Conservation (phyloP, 2,888 invertebrate genomes). For the Seladonia tumulorum region DNA sequence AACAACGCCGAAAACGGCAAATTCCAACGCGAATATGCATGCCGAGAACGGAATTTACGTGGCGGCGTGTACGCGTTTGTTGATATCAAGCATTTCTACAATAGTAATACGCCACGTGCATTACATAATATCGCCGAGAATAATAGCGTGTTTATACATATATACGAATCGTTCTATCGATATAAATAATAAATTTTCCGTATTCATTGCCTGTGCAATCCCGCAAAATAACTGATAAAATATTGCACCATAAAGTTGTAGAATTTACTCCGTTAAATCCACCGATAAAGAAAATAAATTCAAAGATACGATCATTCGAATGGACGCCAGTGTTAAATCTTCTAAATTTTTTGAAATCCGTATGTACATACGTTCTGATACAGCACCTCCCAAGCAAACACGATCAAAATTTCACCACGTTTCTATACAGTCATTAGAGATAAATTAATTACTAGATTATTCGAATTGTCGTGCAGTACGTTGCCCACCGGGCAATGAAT, state of each 20-base stretch:
- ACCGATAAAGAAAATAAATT: no score
- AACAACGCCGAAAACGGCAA: neutral
- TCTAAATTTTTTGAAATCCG: neutral
- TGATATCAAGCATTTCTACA: neutral
- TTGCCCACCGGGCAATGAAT: no score
- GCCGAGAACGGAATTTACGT: neutral
- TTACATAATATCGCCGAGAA: neutral
- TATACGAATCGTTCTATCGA: neutral
- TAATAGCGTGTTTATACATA: neutral
- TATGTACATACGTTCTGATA: neutral
- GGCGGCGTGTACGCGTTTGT: neutral
- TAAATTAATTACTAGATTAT: no score
- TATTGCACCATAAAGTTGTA: neutral
- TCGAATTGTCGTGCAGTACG: no score
- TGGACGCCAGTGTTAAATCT: neutral
- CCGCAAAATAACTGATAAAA: neutral
- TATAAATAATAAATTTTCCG: neutral
- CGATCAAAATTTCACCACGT: no score
- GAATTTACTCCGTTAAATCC: neutral
- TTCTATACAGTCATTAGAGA: no score
- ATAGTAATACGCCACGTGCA: neutral
- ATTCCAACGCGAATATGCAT: neutral
- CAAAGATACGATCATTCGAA: neutral
- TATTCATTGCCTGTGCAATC: neutral
- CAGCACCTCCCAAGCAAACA: neutral